Evolutionary conservation across 2,113 vertebrate genomes (phyloP).

Genomic region (Symphodus melops): DNA sequence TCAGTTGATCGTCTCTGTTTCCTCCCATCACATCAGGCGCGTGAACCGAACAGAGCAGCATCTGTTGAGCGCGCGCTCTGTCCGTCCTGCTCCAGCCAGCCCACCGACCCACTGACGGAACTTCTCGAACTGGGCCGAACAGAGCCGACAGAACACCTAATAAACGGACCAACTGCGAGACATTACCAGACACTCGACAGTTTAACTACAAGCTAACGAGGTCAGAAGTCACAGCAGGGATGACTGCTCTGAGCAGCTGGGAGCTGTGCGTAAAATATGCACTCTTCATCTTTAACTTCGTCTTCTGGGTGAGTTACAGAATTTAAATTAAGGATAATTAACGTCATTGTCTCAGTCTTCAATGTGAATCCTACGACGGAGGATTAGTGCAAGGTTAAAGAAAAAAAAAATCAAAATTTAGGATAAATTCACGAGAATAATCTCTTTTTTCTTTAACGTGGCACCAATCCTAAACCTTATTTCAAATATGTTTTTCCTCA

Average conservation of each 20-base stretch:
- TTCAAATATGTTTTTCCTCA: too few relatives aligned
- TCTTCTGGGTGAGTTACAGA: slow-evolving; percentile 87
- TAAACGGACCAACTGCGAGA: neutral
- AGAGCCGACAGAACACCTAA: neutral
- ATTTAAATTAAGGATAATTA: neutral
- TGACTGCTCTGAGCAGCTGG: slow-evolving; percentile 85
- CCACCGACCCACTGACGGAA: slow-evolving; percentile 26
- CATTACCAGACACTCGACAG: neutral
- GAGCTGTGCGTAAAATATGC: slow-evolving; percentile 91
- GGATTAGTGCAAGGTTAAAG: too few relatives aligned
- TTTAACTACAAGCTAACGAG: neutral
- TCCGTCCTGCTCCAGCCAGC: neutral
- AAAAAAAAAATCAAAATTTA: too few relatives aligned
- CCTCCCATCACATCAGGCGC: neutral
- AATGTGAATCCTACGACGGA: too few relatives aligned
- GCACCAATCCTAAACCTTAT: too few relatives aligned
- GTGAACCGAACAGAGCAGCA: neutral
- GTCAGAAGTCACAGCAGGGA: slow-evolving; percentile 8
- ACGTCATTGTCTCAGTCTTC: too few relatives aligned
- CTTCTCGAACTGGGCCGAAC: slow-evolving; percentile 17
- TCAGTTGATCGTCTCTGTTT: slow-evolving; percentile 4
- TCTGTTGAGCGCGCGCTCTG: slow-evolving; percentile 10
- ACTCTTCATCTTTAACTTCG: slow-evolving; percentile 90
- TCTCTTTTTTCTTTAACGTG: too few relatives aligned
- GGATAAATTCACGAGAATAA: too few relatives aligned